Evolutionary conservation across 2,888 invertebrate species (phyloP), one percentile per base, ranked within the genome.

Genomic region (Autographa pulchrina): DNA sequence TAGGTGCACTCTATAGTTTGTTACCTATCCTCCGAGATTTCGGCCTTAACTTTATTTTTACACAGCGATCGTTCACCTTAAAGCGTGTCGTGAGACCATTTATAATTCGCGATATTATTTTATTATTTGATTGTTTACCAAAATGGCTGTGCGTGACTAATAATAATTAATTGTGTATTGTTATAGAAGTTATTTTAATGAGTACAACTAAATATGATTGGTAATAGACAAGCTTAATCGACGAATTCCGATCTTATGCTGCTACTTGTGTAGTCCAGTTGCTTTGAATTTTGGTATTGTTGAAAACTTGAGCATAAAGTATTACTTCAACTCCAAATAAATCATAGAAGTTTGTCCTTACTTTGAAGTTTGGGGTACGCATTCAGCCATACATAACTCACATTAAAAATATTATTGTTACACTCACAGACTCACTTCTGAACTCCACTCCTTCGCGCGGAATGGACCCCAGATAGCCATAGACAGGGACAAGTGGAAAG

Each of bases 41-140:
- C 73, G 92, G 74, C 91, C 92, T 92, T 90, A 89, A 87, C 86
- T 88, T 91, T 91, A 91, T 91, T 92, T 91, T 90, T 89, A 86
- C 85, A 85, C 88, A 72, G 68, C 77, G 73, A 87, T 86, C 90
- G 86, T 91, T 91, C 89, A 91, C 89, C 90, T 88, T 86, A 85
- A 63, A 7, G 52, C 64, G 35, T 68, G 72, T 72, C 56, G 78
- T 74, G 78, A 67, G 56, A 8, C 31, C 70, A 64, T 77, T 83
- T 85, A 76, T 69, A 71, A 59, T 16, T 38, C 35, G 68, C 83
- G 84, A 83, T 78, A 81, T 78, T 62, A 38, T 65, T 70, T 78
- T 60, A 70, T 48, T 52, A 64, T 81, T 69, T 81, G 59, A 81
- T 78, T 70, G 78, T 73, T 73, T 73, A 61, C 63, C 72, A 32